Evolutionary conservation across 2,113 vertebrate genomes (phyloP).

Genomic region (Leucoraja erinaceus): DNA sequence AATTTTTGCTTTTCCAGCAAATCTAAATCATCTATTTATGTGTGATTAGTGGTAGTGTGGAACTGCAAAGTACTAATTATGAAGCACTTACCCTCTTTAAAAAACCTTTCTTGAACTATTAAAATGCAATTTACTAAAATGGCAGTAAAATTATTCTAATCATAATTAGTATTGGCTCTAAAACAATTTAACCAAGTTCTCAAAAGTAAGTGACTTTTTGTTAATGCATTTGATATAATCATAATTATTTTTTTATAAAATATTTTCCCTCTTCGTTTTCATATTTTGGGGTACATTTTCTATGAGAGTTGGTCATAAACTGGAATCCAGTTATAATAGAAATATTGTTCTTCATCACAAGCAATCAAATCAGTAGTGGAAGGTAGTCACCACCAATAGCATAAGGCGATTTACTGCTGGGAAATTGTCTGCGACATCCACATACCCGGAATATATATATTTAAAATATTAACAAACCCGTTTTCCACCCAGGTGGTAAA

Average conservation of each 20-base stretch:
- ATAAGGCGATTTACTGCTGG: no score
- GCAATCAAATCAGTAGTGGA: background rate
- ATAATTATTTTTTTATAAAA: background rate
- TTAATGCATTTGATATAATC: background rate
- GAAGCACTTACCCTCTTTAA: background rate
- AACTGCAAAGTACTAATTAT: slow-evolving; percentile 2
- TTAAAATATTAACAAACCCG: no score
- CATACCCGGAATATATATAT: no score
- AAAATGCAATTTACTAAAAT: slow-evolving; percentile 17
- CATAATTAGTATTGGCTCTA: background rate
- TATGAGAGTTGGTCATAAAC: background rate
- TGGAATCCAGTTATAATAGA: background rate
- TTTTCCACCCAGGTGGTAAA: background rate
- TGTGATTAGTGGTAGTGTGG: background rate
- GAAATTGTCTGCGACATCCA: background rate
- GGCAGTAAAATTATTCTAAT: background rate
- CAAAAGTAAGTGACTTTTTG: background rate
- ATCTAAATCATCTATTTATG: background rate
- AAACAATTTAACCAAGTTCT: background rate
- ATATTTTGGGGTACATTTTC: background rate
- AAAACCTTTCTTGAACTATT: background rate
- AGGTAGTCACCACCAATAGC: no score
- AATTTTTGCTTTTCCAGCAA: background rate
- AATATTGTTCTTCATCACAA: background rate
- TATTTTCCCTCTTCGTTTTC: background rate